Evolutionary conservation across 2,797 vertebrate genomes (phyloP).

Genomic region (Sternarchorhynchus goeldii): DNA sequence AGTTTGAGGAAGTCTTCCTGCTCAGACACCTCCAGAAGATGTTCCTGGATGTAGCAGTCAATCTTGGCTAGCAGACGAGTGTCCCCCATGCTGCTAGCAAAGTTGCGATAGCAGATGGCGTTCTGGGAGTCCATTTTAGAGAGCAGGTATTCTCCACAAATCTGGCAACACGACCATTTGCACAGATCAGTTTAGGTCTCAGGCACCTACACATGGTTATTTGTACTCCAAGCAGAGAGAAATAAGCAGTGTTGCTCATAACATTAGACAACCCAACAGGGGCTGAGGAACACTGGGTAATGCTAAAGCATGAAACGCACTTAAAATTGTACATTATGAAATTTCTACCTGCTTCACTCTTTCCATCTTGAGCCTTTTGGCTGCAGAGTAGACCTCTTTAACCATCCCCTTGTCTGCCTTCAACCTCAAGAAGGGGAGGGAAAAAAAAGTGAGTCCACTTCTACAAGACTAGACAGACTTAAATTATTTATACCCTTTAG

Average conservation of each 20-base stretch:
- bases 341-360: conserved; percentile 91
- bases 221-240: background rate
- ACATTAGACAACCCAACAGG: background rate
- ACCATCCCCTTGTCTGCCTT: conserved; percentile 97
- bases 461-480: too few species aligned
- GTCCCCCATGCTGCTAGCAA: conserved; percentile 93
- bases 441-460: background rate
- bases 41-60: conserved; percentile 93
- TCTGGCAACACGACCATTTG: conserved; percentile 70
- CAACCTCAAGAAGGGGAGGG: conserved; percentile 73
- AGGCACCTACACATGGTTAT: background rate
- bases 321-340: background rate
- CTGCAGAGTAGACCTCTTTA: conserved; percentile 97
- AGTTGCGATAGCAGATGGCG: conserved; percentile 95
- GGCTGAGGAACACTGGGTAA: background rate
- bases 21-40: conserved; percentile 92
- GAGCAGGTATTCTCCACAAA: conserved; percentile 96
- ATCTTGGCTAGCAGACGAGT: conserved; percentile 87
- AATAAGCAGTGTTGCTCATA: background rate
- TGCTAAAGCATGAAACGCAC: background rate
- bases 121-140: conserved; percentile 92
- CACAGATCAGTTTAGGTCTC: background rate
- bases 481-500: background rate
- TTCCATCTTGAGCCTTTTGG: conserved; percentile 97
- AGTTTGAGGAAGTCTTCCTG: conserved; percentile 99